Evolutionary conservation across 2,113 vertebrate genomes (phyloP), one percentile per base, ranked within the genome.

Genomic region (Corythornis madagascariensis): DNA sequence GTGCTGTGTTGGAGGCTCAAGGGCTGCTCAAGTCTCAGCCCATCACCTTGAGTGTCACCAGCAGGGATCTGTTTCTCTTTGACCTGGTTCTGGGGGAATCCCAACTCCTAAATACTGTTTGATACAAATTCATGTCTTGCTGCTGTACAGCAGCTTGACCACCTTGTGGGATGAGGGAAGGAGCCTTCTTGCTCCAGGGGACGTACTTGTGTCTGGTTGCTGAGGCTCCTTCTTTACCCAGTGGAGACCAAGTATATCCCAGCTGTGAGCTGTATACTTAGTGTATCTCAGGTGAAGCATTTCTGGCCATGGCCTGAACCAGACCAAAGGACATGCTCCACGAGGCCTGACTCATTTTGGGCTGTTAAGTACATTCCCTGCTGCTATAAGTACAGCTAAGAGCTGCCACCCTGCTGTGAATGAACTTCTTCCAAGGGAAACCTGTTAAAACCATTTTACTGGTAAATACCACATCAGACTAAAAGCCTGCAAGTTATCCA

Each of bases 341-440:
- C 1, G 14, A 78, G 77, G 48, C 31, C 66, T 82, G 84, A 35
- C 84, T 84, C 76, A 82, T 79, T 77, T 63, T 1, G 26, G 77
- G 87, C 59, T 87, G 56, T 8, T 69, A 66, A 85, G 35, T 11
- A 43, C 35, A n/a, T 0, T 60, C 13, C 33, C 7, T 7, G 65
- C 77, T 94, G 91, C 81, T 93, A 70, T 75, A 66, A 90, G 66
- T 56, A 59, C 60, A 77, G 61, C 77, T 75, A 52, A 64, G 21
- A 74, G 43, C 84, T 45, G 71, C 71, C 87, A 86, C 67, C 65
- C 80, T 94, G 85, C 88, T 93, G 86, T 35, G 86, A 93, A 35
- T 85, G 67, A 85, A 67, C 71, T 90, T 73, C 66, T 65, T 64
- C 40, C 71, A 72, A 2, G 22, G 71, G 43, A 94, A 96, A 69